A percentile compares a stretch with the other conserved stretches of the same genome.
phyloP scores from a whole-genome alignment of 2,888 invertebrate species.

The Agrotis ipsilon region DNA sequence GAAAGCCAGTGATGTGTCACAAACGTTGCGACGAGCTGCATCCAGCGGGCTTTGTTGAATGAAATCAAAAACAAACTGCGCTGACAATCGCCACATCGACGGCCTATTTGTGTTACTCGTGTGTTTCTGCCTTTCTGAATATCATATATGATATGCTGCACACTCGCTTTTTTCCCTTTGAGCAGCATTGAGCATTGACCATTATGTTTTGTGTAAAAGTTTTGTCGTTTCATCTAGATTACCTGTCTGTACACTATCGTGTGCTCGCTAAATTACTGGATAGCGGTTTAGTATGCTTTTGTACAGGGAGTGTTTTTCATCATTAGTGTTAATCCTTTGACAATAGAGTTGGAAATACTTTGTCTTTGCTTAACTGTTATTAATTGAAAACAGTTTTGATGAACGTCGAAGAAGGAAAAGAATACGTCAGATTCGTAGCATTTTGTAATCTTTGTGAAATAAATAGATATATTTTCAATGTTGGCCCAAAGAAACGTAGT shows the following conservation, averaged over 20 bases:
- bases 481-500: too few relatives aligned
- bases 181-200: slow-evolving; percentile 38
- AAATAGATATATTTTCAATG: too few relatives aligned
- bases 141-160: slow-evolving; percentile 49
- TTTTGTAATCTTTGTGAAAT: too few relatives aligned
- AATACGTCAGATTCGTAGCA: too few relatives aligned
- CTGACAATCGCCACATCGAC: slow-evolving; percentile 72
- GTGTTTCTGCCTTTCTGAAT: slow-evolving; percentile 51
- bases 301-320: slow-evolving; percentile 2
- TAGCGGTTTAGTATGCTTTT: background rate
- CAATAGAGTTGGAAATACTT: background rate
- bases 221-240: slow-evolving; percentile 30
- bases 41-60: slow-evolving; percentile 80
- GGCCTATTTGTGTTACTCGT: slow-evolving; percentile 59
- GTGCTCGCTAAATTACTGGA: background rate
- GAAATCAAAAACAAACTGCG: slow-evolving; percentile 83
- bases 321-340: background rate
- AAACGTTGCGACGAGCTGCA: slow-evolving; percentile 77
- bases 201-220: slow-evolving; percentile 45
- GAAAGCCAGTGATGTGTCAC: slow-evolving; percentile 78
- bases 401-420: background rate
- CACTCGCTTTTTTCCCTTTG: slow-evolving; percentile 53
- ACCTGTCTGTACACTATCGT: slow-evolving; percentile 3
- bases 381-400: background rate
- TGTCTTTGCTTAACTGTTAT: background rate